phyloP scores from a whole-genome alignment of 2,113 vertebrate genomes.

The Melanerpes formicivorus region DNA sequence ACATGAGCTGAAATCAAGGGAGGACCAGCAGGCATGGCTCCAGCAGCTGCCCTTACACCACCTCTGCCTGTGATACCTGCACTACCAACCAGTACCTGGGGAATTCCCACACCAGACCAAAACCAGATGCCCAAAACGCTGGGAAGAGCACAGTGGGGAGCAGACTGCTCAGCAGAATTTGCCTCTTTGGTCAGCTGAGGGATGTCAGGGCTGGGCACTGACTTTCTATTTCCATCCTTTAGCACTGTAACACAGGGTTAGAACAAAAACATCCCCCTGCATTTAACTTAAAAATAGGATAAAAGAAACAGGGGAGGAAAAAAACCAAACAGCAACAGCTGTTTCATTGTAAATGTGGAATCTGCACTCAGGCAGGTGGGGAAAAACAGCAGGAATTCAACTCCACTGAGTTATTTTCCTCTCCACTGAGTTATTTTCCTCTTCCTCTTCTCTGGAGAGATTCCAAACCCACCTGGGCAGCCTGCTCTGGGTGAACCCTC shows the following conservation, averaged over 20 bases:
- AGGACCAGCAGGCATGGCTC: rapidly evolving
- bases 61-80: not conserved
- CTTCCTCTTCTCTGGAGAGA: no score
- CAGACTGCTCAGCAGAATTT: not conserved
- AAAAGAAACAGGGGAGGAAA: not conserved
- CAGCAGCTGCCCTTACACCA: not conserved
- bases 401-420: not conserved
- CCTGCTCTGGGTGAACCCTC: no score
- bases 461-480: no score
- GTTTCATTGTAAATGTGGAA: not conserved
- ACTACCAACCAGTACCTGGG: not conserved
- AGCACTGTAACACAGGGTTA: not conserved
- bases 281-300: not conserved
- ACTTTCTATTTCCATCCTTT: not conserved
- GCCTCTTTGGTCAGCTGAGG: not conserved
- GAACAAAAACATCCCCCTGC: not conserved
- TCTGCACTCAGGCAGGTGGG: not conserved
- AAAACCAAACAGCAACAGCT: not conserved
- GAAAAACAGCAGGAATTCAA: not conserved
- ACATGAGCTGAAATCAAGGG: rapidly evolving
- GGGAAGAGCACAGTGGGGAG: not conserved
- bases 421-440: not conserved
- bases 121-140: rapidly evolving
- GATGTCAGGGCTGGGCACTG: not conserved
- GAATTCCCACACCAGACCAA: not conserved